Base-by-base conservation (phyloP, 2,888 invertebrate genomes). In the Lathronympha strigana region DNA sequence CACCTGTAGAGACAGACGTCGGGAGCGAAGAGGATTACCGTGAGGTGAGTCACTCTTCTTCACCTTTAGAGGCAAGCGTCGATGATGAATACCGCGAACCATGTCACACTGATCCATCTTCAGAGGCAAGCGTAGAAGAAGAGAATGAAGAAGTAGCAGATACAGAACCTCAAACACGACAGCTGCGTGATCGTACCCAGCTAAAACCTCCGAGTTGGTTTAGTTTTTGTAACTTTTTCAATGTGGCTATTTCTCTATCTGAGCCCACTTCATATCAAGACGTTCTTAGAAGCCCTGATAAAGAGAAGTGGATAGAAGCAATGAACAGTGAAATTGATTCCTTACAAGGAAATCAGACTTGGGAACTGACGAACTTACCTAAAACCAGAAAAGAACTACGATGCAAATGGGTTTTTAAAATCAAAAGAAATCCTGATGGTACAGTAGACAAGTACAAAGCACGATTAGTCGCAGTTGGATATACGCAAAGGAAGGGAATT, bases 41-140 rank as follows among this genome's bases (percentile, higher is more conserved):
- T 9, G 13, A 36, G 36, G 36, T 36, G 36, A 36, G 36, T 36
- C 36, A 36, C n/a, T 11, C 36, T 36, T 2, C n/a, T 36, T n/a
- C 36, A 36, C 36, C 36, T 36, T 36, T 36, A 36, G 36, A 36
- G n/a, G 36, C 36, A 31, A 31, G 36, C 13, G 36, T 36, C 36
- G 11, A 36, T 11, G 11, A 36, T 36, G 36, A 36, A 4, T 36
- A 36, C 36, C 11, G 36, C 36, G 4, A 36, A 36, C 36, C 11
- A 36, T n/a, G 36, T n/a, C 36, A 36, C 9, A 13, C n/a, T 36
- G 11, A 36, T 36, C 36, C n/a, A 36, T 0, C 31, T 36, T 36
- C 36, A 36, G 36, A 36, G 36, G 36, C n/a, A 36, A 36, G 13
- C 36, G n/a, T 36, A 1, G 9, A 8, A 31, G 6, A 31, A 9